These are phyloP conservation scores for Hydrotaea cyrtoneurina DNA, from an alignment of 2,888 invertebrate genomes.

Conservation along the genomic window DNA sequence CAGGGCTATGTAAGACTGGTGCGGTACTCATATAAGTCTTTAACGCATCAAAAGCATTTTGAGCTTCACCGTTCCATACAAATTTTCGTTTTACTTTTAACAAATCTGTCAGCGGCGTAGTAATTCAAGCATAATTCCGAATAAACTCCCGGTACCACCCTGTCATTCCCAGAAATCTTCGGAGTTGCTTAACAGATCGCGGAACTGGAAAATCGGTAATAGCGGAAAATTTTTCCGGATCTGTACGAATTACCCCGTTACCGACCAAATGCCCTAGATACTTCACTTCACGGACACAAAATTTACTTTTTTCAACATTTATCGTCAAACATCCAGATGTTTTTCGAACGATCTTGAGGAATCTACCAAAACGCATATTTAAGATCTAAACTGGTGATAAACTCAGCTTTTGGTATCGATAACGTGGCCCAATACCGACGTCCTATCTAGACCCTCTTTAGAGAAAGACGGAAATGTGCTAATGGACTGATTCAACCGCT, in stretches of 20 bases:
- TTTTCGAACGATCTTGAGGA: neutral
- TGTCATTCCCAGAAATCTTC: conserved; percentile 59
- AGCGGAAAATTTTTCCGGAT: conserved; percentile 48
- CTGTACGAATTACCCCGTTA: conserved; percentile 38
- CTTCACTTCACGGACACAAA: neutral
- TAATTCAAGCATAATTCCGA: conserved; percentile 43
- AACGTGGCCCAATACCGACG: too few species aligned
- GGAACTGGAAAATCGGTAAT: conserved; percentile 54
- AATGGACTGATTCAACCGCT: too few species aligned
- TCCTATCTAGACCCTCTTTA: too few species aligned
- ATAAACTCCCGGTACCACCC: conserved; percentile 60
- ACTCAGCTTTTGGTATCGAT: conserved; percentile 1
- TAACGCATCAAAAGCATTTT: conserved; percentile 37
- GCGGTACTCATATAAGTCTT: conserved; percentile 43
- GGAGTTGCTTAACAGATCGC: conserved; percentile 36
- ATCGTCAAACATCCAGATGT: neutral
- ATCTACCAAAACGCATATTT: neutral
- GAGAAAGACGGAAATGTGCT: too few species aligned
- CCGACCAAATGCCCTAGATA: conserved; percentile 59
- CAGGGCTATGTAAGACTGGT: conserved; percentile 50
- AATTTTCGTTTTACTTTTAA: conserved; percentile 11
- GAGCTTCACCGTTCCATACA: conserved; percentile 39
- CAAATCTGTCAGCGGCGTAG: conserved; percentile 50
- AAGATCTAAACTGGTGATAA: neutral
- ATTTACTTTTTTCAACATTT: conserved; percentile 18